Evolutionary conservation across 2,888 invertebrate species (phyloP), one percentile per base, ranked within the genome.

Genomic region (Spialia ferax): DNA sequence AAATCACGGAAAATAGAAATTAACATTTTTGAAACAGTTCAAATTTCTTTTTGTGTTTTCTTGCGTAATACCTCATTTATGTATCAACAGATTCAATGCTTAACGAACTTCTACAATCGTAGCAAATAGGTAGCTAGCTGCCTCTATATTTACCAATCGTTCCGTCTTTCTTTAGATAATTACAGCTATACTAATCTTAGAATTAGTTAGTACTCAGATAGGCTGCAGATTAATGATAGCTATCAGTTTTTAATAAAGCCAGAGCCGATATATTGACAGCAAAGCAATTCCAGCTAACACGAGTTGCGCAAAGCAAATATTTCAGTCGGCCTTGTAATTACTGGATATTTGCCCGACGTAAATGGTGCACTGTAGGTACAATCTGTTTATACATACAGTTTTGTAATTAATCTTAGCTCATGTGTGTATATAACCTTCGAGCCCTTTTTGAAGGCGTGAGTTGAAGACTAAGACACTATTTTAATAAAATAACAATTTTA

Each of bases 261-360:
- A 6, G 45, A 66, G 42, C 15, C 52, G 52, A 66, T 66, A 45
- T 54, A 60, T 59, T 65, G 65, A 66, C 60, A 60, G 66, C 60
- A 60, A 66, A 60, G 52, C 66, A 66, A 66, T 60, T 66, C 42
- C 66, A 66, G 59, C 18, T 45, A 66, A 60, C 54, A 54, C 42
- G 59, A 38, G 59, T 66, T 66, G 84, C 84, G 82, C 79, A 84
- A 83, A 76, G 76, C 79, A 85, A 89, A 89, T 83, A 86, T 86
- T 87, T 84, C 77, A 75, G 71, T 75, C 73, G 75, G 78, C 80
- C 81, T 77, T 81, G 79, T 80, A 83, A 84, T 86, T 82, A 79
- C 81, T 75, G 75, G 75, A 77, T 79, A 81, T 86, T 86, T 83
- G 81, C 74, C 72, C 73, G 79, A 83, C 79, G 81, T 80, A 79